A percentile compares a stretch with the other conserved stretches of the same genome.
phyloP scores from a whole-genome alignment of 2,888 invertebrate genomes.

The Cephonodes hylas region DNA sequence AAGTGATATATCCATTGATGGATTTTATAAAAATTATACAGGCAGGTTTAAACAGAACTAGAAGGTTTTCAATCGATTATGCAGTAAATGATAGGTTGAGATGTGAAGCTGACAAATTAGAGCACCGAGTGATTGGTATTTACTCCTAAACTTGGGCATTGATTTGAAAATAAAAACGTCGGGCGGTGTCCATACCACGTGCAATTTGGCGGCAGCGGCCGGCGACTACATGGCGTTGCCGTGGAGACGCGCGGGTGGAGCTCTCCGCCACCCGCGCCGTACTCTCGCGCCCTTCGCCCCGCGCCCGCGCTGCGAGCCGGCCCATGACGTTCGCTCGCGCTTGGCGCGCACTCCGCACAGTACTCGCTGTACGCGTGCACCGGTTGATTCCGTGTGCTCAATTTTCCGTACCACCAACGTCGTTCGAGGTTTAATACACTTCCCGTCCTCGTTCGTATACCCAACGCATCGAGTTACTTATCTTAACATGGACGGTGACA shows the following conservation, averaged over 20 bases:
- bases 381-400: constrained; percentile 51
- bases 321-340: constrained; percentile 16
- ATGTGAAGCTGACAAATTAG: no score
- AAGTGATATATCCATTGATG: no score
- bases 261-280: constrained; percentile 23
- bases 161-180: background rate
- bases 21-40: no score
- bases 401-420: constrained; percentile 40
- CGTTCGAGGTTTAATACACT: constrained; percentile 29
- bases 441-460: constrained; percentile 26
- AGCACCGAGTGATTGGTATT: background rate
- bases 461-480: constrained; percentile 13
- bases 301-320: constrained; percentile 23
- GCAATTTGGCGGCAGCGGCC: constrained; percentile 23
- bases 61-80: no score
- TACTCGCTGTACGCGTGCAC: constrained; percentile 49
- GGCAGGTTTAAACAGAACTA: no score
- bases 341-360: constrained; percentile 39
- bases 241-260: constrained; percentile 31
- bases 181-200: background rate
- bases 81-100: no score
- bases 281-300: constrained; percentile 27
- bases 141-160: background rate
- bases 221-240: constrained; percentile 22
- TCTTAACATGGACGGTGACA: constrained; percentile 61